Evolutionary conservation across 2,797 vertebrate genomes (phyloP).

Genomic region (Delichon dasypus): DNA sequence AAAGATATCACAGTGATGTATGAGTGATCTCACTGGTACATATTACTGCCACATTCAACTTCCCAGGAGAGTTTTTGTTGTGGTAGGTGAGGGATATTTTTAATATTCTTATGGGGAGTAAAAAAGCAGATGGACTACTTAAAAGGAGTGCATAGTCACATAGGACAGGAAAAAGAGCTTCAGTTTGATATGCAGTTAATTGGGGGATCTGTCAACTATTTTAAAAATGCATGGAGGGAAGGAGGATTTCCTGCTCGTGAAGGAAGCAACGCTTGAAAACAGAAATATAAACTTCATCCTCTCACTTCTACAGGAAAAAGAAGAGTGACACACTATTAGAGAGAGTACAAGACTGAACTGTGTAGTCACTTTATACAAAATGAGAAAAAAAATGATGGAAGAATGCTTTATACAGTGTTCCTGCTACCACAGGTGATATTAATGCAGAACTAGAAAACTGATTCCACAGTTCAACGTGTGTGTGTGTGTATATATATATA

Average conservation of each 20-base stretch:
- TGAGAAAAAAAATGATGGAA: not conserved
- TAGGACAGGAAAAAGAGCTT: conserved; percentile 51
- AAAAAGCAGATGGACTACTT: conserved; percentile 13
- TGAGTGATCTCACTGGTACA: not conserved
- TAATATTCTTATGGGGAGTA: not conserved
- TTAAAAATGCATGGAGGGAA: not conserved
- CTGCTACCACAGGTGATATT: not conserved
- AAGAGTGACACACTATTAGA: not conserved
- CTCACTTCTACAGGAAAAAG: not conserved
- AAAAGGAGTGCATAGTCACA: not conserved
- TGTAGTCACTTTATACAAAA: not conserved
- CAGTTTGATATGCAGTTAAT: conserved; percentile 25
- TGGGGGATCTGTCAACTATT: conserved; percentile 36
- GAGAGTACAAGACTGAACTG: not conserved
- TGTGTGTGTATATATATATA: too few relatives aligned
- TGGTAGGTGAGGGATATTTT: conserved; percentile 23
- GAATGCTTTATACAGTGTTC: not conserved
- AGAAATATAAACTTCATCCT: conserved; percentile 42
- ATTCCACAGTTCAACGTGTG: not conserved
- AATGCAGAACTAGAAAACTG: not conserved
- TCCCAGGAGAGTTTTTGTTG: not conserved
- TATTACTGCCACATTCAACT: not conserved
- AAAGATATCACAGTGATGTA: not conserved
- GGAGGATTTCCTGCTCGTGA: conserved; percentile 48
- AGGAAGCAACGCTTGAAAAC: conserved; percentile 50